A percentile compares a stretch with the other conserved stretches of the same genome.
Evolutionary conservation across 2,113 vertebrate genomes (phyloP).

Genomic region (Nanorana parkeri): DNA sequence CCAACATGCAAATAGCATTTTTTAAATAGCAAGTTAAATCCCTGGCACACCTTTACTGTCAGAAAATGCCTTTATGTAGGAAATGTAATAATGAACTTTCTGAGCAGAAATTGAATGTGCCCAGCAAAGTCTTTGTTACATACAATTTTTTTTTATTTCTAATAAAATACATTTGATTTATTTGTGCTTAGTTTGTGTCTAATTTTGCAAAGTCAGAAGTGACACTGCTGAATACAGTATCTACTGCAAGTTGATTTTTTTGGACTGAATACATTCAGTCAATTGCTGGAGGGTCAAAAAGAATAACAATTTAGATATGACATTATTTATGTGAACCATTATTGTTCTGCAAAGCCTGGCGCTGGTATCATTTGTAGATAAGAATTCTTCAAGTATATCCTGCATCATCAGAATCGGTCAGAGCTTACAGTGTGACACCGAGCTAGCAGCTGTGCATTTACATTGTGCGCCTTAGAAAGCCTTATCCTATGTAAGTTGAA

Average conservation of each 20-base stretch:
- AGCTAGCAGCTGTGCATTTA: conserved; percentile 35
- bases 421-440: neutral
- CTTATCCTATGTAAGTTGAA: conserved; percentile 37
- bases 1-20: no score
- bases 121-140: no score
- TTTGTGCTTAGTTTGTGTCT: neutral
- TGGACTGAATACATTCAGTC: conserved; percentile 6
- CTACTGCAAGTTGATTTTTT: neutral
- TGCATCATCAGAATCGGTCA: neutral
- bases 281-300: conserved; percentile 14
- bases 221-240: neutral
- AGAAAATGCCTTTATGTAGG: no score
- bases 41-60: no score
- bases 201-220: neutral
- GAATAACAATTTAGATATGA: neutral
- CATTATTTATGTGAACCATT: conserved; percentile 19
- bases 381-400: conserved; percentile 6
- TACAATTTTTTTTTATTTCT: neutral
- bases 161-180: neutral
- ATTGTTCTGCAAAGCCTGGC: conserved; percentile 2
- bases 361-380: conserved; percentile 3
- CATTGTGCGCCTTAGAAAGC: conserved; percentile 8
- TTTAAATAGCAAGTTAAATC: no score
- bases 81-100: no score
- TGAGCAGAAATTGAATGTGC: no score